A percentile compares a stretch with the other conserved stretches of the same genome.
Evolutionary conservation across 2,113 vertebrate genomes (phyloP).

Genomic region (Zonotrichia leucophrys): DNA sequence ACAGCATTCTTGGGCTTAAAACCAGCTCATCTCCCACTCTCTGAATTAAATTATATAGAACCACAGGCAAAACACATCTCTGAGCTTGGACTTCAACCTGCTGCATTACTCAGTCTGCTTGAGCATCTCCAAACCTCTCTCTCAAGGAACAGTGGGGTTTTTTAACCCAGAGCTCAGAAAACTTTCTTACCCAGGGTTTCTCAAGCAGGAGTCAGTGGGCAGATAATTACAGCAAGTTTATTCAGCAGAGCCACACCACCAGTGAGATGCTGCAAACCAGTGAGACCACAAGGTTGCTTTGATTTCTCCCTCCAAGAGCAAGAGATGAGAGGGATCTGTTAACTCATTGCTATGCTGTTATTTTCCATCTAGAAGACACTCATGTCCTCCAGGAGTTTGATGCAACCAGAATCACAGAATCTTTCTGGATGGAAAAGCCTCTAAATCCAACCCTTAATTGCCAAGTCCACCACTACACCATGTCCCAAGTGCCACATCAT

Average conservation of each 20-base stretch:
- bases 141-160: neutral
- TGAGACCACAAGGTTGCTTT: accelerated
- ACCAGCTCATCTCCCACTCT: neutral
- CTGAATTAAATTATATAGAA: neutral
- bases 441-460: neutral
- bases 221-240: neutral
- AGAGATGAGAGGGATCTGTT: neutral
- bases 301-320: neutral
- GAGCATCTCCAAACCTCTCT: neutral
- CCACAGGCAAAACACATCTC: neutral
- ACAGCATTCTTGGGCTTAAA: neutral
- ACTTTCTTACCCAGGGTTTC: neutral
- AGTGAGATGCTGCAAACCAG: neutral
- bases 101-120: neutral
- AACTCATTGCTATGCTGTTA: neutral
- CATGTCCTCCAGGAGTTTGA: neutral
- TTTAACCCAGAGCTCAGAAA: neutral
- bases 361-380: neutral
- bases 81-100: neutral
- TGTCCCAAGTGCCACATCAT: neutral
- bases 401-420: neutral
- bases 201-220: neutral
- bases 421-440: neutral
- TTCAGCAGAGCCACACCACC: neutral
- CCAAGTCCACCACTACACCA: neutral